phyloP scores from a whole-genome alignment of 2,797 vertebrate species.

The Acanthurus tractus region DNA sequence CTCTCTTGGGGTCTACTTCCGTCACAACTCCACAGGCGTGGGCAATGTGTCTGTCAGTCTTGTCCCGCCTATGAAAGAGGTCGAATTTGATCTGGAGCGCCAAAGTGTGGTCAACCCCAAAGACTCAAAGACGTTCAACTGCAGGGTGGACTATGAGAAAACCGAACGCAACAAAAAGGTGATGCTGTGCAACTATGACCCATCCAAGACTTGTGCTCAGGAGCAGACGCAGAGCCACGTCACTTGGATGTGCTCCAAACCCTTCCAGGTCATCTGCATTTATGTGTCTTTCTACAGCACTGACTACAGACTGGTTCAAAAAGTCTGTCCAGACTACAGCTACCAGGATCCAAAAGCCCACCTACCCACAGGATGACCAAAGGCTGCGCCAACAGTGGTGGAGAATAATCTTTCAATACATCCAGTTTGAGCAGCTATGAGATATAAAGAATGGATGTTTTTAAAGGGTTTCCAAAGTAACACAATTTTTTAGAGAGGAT shows the following conservation, averaged over 20 bases:
- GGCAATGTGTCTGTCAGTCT: slow-evolving; percentile 96
- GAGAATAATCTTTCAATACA: neutral
- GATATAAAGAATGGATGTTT: neutral
- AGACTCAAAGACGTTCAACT: slow-evolving; percentile 98
- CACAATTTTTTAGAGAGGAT: neutral
- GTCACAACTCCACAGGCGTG: slow-evolving; percentile 95
- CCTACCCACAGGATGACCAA: slow-evolving; percentile 89
- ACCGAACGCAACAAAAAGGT: slow-evolving; percentile 90
- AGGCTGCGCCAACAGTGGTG: neutral
- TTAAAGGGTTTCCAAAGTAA: neutral
- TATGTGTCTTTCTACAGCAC: slow-evolving; percentile 97
- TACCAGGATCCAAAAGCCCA: slow-evolving; percentile 91
- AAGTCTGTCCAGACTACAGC: slow-evolving; percentile 97
- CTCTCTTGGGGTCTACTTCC: slow-evolving; percentile 96
- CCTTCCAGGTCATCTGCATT: slow-evolving; percentile 98
- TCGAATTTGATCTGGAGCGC: slow-evolving; percentile 90
- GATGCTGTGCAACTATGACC: slow-evolving; percentile 93
- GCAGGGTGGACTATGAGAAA: slow-evolving; percentile 95
- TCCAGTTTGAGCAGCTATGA: slow-evolving; percentile 5
- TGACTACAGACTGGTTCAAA: slow-evolving; percentile 98
- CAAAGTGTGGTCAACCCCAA: slow-evolving; percentile 91
- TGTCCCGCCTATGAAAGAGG: slow-evolving; percentile 92
- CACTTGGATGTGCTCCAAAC: slow-evolving; percentile 97
- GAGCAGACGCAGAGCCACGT: slow-evolving; percentile 96
- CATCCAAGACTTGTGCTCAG: slow-evolving; percentile 94